phyloP scores from a whole-genome alignment of 2,888 invertebrate species.

The Trilocha varians region DNA sequence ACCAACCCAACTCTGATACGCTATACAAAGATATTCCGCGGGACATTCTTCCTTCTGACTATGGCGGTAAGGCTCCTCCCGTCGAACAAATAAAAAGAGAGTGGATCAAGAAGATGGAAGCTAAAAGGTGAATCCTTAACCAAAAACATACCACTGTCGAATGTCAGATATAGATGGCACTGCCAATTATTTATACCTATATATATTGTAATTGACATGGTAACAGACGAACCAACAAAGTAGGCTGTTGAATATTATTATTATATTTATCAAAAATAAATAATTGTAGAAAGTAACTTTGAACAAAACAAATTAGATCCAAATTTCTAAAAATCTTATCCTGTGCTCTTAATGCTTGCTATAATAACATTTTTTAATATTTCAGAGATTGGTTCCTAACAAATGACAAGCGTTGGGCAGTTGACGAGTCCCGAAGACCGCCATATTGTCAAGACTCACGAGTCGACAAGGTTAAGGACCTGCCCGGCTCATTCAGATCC shows the following conservation, averaged over 20 bases:
- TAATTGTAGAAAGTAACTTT: too few relatives aligned
- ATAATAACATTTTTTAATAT: constrained; percentile 18
- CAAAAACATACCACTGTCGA: too few relatives aligned
- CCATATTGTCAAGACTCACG: constrained; percentile 39
- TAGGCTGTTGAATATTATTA: too few relatives aligned
- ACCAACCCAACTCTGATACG: constrained; percentile 77
- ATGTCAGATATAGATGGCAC: too few relatives aligned
- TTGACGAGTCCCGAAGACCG: constrained; percentile 70
- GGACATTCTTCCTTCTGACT: constrained; percentile 78
- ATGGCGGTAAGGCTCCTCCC: constrained; percentile 78
- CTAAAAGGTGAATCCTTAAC: constrained; percentile 67
- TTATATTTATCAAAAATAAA: too few relatives aligned
- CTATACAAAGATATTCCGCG: constrained; percentile 76
- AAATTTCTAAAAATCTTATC: too few relatives aligned
- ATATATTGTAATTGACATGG: too few relatives aligned
- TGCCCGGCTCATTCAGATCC: constrained; percentile 74
- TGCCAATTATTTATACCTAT: too few relatives aligned
- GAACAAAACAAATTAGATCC: too few relatives aligned
- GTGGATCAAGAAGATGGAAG: constrained; percentile 75
- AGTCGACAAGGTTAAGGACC: constrained; percentile 35
- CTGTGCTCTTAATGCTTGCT: too few relatives aligned
- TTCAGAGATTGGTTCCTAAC: constrained; percentile 72
- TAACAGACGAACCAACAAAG: too few relatives aligned
- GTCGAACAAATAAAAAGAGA: constrained; percentile 73
- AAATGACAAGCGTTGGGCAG: constrained; percentile 74